These are phyloP conservation scores for Diadumene lineata DNA, from an alignment of 92 coral and sea anemone genomes.

Conservation along the genomic window DNA sequence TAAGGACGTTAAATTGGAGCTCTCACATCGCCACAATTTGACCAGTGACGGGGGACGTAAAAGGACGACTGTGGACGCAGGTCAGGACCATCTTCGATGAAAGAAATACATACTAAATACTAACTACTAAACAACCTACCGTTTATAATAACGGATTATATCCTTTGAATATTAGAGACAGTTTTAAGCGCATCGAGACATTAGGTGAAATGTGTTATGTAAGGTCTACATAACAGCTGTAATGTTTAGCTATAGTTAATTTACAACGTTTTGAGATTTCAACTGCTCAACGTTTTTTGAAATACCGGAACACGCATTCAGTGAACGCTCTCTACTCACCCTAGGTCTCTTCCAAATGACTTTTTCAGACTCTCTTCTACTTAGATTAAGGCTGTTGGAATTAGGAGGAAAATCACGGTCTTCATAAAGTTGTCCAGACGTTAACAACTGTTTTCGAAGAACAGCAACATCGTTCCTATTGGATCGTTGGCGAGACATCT, in stretches of 20 bases:
- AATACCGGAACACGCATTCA: not conserved
- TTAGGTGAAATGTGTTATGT: no score
- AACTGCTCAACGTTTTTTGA: not conserved
- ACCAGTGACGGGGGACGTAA: no score
- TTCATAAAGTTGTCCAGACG: slow-evolving; percentile 52
- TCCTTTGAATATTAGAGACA: no score
- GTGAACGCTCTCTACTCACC: slow-evolving; percentile 33
- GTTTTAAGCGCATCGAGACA: no score
- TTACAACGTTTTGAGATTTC: not conserved
- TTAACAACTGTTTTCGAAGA: slow-evolving; percentile 54
- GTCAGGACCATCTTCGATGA: no score
- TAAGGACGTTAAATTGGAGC: no score
- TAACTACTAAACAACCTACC: no score
- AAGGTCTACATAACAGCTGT: no score
- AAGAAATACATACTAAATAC: no score
- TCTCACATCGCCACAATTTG: no score
- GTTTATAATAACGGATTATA: no score
- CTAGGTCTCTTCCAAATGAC: slow-evolving; percentile 76
- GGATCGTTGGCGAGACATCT: slow-evolving; percentile 10
- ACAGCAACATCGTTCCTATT: slow-evolving; percentile 28
- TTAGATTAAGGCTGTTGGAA: slow-evolving; percentile 47
- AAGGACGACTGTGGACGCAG: no score
- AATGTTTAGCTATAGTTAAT: not conserved
- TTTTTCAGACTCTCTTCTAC: slow-evolving; percentile 52
- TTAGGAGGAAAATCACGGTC: slow-evolving; percentile 74